Base-by-base conservation (phyloP, 2,113 vertebrate species). In the Eurystomus gularis region DNA sequence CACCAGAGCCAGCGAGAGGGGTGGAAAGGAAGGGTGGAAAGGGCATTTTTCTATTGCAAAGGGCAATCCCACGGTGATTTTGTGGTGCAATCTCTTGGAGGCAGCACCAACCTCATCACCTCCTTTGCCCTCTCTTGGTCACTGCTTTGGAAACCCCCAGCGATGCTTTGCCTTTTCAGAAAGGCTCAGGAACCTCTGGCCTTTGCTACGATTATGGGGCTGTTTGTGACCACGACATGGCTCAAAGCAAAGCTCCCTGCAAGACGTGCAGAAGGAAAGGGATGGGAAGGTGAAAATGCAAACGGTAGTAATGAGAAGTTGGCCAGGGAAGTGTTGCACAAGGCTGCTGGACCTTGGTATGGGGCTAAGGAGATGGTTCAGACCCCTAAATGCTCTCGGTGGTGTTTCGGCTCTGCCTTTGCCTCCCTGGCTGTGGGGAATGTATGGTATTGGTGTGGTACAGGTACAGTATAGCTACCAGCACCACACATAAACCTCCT, bases 151-250 rank as follows among this genome's bases (percentile, higher is more conserved):
- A 70, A 70, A 64, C 33, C 18, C 42, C 10, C 37, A 9, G n/a
- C 1, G 7, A 29, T 19, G 21, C 55, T 85, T 37, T 33, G 37
- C 17, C 18, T 57, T 46, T 79, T 44, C 18, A 29, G 40, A 54
- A 65, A 40, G 75, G 12, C 12, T 8, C 26, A 28, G 78, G 25
- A 68, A 9, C 8, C 69, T 33, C 37, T 10, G 73, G 24, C 60
- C 58, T 51, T 44, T 8, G 13, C 48, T 42, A 15, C 42, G 13
- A 8, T 70, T n/a, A 11, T 0, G 2, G 82, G 40, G 54, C 13
- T 24, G 13, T 25, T 44, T 0, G 9, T 9, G 18, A 68, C 35
- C 5, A 0, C 19, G 7, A 2, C 1, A 3, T 1, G 0, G 37
- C 80, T 55, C 55, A 2, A 7, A 54, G 49, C 12, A 10, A 14